Conservation (phyloP, 2,888 invertebrate species). For the Hypena proboscidalis region DNA sequence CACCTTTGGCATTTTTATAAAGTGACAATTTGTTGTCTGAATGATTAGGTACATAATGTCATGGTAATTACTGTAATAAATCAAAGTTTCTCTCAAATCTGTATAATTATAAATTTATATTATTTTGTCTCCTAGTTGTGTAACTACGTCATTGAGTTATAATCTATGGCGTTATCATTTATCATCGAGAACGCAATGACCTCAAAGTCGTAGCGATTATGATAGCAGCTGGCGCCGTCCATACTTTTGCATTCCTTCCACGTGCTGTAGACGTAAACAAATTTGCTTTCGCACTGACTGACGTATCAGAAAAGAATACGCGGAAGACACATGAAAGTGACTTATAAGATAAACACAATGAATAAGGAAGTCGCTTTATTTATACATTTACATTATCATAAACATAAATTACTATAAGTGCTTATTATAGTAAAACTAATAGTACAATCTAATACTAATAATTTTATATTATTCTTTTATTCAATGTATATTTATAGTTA, state of each 20-base stretch:
- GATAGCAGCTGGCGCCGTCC: constrained; percentile 63
- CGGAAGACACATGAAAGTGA: constrained; percentile 6
- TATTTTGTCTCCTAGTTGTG: constrained; percentile 13
- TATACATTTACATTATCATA: constrained; percentile 3
- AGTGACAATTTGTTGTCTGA: too few relatives aligned
- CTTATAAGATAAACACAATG: constrained; percentile 1
- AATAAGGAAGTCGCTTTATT: constrained; percentile 7
- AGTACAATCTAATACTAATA: too few relatives aligned
- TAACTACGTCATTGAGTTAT: constrained; percentile 47
- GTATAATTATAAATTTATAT: neutral
- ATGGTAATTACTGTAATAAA: neutral
- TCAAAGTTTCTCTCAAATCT: neutral
- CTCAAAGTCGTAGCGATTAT: constrained; percentile 51
- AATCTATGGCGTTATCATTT: constrained; percentile 37
- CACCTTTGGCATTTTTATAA: too few relatives aligned
- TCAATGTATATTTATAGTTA: too few relatives aligned
- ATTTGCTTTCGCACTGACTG: constrained; percentile 32
- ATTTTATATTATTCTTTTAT: too few relatives aligned
- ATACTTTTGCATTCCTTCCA: constrained; percentile 45
- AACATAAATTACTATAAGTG: neutral
- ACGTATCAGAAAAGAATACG: constrained; percentile 24
- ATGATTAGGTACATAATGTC: neutral
- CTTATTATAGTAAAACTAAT: constrained; percentile 2
- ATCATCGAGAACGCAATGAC: constrained; percentile 57
- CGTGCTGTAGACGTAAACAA: constrained; percentile 51